Base-by-base conservation (phyloP, 2,888 invertebrate species). In the Chymomyza amoena region DNA sequence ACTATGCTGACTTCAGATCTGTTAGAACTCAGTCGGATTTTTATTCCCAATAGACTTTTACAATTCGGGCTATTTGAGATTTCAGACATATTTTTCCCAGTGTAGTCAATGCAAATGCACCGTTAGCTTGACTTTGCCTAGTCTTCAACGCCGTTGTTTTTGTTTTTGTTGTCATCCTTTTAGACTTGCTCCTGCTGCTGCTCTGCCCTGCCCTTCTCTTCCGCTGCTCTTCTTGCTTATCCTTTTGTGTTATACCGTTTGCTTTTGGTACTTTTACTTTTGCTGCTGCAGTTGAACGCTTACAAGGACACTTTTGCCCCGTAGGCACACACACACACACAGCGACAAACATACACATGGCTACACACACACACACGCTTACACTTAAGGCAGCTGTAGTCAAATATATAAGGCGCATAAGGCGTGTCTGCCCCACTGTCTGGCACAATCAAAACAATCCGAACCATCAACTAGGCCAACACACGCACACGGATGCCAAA, bases 361-460 rank as follows among this genome's bases (percentile, higher is more conserved):
- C 20, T 2, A 25, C 57, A 57, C 57, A 25, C 57, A 57, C 57
- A 54, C 54, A 18, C 6, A 20, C 5, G 9, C 54, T 9, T n/a
- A 16, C 51, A 16, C 16, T 51, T 15, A 51, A 51, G 51, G n/a
- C 16, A 7, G 51, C 15, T 16, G 20, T 18, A 9, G 54, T 7
- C 16, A 54, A 54, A 54, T 16, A 54, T 18, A 18, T 54, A 20
- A 18, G 54, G 20, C 18, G 20, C 10, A 20, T 16, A n/a, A n/a
- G n/a, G 54, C 15, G 54, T 7, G 18, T 50, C 20, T 6, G 18
- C 9, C 59, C 51, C 20, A 56, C 65, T 66, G 77, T 77, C 70
- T 79, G 72, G 54, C 69, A 56, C 66, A 76, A 78, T 78, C 73
- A 80, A 57, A 57, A 20, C 57, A 57, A 57, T 57, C 57, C 20